Evolutionary conservation across 2,113 vertebrate genomes (phyloP).

Genomic region (Oryzias melastigma): DNA sequence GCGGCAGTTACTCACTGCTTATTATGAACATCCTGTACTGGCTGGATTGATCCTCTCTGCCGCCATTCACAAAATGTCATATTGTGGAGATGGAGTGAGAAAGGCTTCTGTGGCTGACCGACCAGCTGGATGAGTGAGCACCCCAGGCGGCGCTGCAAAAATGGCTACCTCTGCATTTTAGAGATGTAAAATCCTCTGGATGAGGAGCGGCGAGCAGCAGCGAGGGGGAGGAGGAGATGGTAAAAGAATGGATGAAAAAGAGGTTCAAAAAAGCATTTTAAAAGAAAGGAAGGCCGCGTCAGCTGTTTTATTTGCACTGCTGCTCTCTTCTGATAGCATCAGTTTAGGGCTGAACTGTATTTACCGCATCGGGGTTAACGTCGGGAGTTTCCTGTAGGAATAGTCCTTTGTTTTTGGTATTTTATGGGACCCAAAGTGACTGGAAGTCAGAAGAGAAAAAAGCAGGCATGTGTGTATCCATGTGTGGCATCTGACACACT

Average conservation of each 20-base stretch:
- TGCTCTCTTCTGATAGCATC: neutral
- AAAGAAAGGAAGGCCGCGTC: conserved; percentile 30
- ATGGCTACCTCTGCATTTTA: conserved; percentile 54
- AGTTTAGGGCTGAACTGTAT: conserved; percentile 5
- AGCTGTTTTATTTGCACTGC: conserved; percentile 39
- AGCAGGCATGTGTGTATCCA: neutral
- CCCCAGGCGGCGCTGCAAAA: conserved; percentile 56
- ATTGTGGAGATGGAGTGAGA: conserved; percentile 57
- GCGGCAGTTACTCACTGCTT: conserved; percentile 70
- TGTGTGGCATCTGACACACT: conserved; percentile 41
- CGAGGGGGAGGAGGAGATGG: conserved; percentile 13
- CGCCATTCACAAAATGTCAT: conserved; percentile 74
- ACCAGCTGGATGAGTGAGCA: conserved; percentile 59
- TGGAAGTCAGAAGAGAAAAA: conserved; percentile 1
- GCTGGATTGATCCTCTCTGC: conserved; percentile 67
- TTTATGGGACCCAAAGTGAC: neutral
- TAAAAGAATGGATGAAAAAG: conserved; percentile 20
- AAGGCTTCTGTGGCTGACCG: conserved; percentile 43
- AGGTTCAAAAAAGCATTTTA: conserved; percentile 36
- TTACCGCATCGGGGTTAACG: conserved; percentile 2
- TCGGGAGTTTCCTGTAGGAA: neutral
- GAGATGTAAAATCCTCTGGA: conserved; percentile 53
- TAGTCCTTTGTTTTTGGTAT: neutral
- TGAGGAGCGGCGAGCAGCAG: conserved; percentile 39
- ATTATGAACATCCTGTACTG: conserved; percentile 72